Conservation (phyloP, 2,797 vertebrate species). For the Cephalopachus bancanus region DNA sequence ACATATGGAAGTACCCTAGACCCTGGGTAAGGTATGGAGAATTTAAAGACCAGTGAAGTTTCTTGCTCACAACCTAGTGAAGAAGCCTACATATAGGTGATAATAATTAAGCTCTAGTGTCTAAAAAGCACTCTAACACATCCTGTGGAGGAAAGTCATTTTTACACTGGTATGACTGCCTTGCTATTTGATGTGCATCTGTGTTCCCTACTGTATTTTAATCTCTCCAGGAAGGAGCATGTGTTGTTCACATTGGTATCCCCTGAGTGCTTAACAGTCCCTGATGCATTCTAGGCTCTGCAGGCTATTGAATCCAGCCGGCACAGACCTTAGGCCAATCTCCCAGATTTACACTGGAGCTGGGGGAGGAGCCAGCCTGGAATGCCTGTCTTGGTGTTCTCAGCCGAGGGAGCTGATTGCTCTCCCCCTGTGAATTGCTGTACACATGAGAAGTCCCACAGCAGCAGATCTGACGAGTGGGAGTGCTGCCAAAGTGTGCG, state of each 20-base stretch:
- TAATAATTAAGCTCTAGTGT: background rate
- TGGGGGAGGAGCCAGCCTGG: background rate
- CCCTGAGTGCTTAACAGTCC: background rate
- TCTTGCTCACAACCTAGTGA: background rate
- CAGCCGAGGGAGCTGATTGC: slow-evolving; percentile 44
- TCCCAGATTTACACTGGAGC: background rate
- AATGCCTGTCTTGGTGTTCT: slow-evolving; percentile 20
- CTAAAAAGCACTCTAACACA: background rate
- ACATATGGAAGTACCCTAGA: background rate
- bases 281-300: background rate
- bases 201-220: background rate
- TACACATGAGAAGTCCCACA: slow-evolving; percentile 28
- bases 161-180: background rate
- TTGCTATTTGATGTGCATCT: background rate
- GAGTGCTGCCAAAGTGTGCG: slow-evolving; percentile 51
- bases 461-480: slow-evolving; percentile 21
- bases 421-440: slow-evolving; percentile 70
- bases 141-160: background rate
- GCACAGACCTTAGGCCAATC: background rate
- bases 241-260: background rate
- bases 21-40: background rate
- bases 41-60: background rate
- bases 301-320: background rate
- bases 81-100: background rate
- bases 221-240: background rate